Percentiles rank a stretch among this genome's conserved stretches.
Evolutionary conservation across 2,113 vertebrate species (phyloP).

Genomic region (Hystrix cristata): DNA sequence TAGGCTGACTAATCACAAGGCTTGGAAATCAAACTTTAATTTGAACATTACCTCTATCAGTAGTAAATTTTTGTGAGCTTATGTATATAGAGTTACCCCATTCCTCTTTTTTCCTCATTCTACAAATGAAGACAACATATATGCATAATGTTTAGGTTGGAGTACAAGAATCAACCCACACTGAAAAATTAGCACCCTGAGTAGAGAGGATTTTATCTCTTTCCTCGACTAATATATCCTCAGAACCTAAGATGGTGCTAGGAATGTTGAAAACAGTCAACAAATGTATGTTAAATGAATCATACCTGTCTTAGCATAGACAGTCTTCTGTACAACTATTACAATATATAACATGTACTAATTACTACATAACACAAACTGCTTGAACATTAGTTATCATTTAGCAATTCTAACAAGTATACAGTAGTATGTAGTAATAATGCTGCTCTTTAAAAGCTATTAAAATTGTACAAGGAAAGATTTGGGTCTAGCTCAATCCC

Average conservation of each 20-base stretch:
- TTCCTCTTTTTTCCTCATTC: not conserved
- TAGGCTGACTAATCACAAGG: not conserved
- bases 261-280: not conserved
- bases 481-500: not conserved
- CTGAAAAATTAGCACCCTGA: not conserved
- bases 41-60: not conserved
- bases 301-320: not conserved
- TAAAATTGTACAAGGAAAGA: not conserved
- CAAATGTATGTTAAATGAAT: not conserved
- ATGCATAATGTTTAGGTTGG: not conserved
- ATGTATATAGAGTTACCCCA: not conserved
- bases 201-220: not conserved
- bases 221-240: not conserved
- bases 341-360: not conserved
- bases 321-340: not conserved
- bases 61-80: not conserved
- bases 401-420: not conserved
- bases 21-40: not conserved
- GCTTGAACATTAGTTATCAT: not conserved
- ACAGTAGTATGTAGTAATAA: not conserved
- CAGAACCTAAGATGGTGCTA: not conserved
- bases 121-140: not conserved
- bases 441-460: not conserved
- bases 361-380: not conserved
- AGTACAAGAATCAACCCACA: not conserved